Percentiles rank a stretch among this genome's conserved stretches.
These are phyloP conservation scores for Petrolisthes manimaculis DNA, from an alignment of 2,888 invertebrate genomes.

Conservation along the genomic window DNA sequence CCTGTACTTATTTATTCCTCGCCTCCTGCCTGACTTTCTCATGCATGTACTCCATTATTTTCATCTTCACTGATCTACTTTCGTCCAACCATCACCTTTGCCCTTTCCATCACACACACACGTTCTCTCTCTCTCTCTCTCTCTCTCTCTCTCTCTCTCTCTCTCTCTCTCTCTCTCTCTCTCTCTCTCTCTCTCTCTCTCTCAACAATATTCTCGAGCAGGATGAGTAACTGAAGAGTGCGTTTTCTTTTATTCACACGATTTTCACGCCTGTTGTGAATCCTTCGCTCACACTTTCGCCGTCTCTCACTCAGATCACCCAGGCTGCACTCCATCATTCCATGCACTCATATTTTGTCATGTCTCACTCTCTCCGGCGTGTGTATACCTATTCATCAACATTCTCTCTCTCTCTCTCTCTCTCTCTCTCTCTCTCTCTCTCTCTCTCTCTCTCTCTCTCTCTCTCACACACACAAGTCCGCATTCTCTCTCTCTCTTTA, in stretches of 20 bases:
- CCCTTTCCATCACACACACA: neutral
- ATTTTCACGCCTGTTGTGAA: too few relatives aligned
- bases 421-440: slow-evolving; percentile 2
- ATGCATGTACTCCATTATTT: too few relatives aligned
- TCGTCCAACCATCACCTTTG: neutral
- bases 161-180: neutral
- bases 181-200: slow-evolving; percentile 1
- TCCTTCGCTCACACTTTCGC: neutral
- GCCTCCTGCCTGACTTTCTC: neutral
- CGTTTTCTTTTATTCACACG: neutral
- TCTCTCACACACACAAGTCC: neutral
- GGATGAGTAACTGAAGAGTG: neutral
- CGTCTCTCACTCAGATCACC: neutral
- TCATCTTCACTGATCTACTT: neutral
- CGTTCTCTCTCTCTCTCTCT: neutral
- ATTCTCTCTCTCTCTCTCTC: neutral
- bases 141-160: neutral
- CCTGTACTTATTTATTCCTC: neutral
- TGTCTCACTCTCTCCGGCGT: neutral
- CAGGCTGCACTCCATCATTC: neutral
- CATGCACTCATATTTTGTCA: neutral
- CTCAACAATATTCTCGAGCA: neutral
- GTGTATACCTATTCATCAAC: neutral
- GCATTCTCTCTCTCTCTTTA: neutral
- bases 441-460: slow-evolving; percentile 20